Evolutionary conservation across 2,797 vertebrate genomes (phyloP).

Genomic region (Tragelaphus eurycerus): DNA sequence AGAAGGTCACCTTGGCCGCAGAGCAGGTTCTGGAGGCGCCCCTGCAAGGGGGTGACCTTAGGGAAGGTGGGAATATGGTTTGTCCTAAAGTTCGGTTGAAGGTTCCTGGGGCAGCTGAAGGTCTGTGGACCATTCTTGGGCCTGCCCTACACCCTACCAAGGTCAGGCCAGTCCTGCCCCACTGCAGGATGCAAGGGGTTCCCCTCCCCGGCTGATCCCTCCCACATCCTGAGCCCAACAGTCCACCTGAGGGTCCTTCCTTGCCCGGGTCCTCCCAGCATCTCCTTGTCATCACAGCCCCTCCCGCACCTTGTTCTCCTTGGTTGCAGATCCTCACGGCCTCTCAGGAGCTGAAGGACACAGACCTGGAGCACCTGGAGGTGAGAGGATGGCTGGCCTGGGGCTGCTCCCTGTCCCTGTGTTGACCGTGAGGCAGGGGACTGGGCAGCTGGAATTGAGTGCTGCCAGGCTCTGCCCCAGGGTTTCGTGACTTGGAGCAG

Average conservation of each 20-base stretch:
- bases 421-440: not conserved
- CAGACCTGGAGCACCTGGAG: conserved; percentile 72
- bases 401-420: too few relatives aligned
- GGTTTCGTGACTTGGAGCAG: not conserved
- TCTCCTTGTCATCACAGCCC: not conserved
- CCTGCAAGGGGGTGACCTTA: not conserved
- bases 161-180: not conserved
- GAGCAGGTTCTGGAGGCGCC: not conserved
- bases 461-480: not conserved
- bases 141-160: not conserved
- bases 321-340: conserved; percentile 66
- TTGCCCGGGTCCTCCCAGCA: not conserved
- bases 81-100: not conserved
- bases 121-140: not conserved
- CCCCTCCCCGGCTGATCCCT: not conserved
- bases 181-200: not conserved
- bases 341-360: conserved; percentile 59
- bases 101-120: not conserved
- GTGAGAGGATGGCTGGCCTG: not conserved
- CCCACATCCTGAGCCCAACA: not conserved
- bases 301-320: not conserved
- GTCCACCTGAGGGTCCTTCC: not conserved
- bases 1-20: not conserved
- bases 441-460: not conserved
- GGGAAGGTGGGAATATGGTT: not conserved